phyloP scores from a whole-genome alignment of 2,888 invertebrate genomes.

The Phania funesta region DNA sequence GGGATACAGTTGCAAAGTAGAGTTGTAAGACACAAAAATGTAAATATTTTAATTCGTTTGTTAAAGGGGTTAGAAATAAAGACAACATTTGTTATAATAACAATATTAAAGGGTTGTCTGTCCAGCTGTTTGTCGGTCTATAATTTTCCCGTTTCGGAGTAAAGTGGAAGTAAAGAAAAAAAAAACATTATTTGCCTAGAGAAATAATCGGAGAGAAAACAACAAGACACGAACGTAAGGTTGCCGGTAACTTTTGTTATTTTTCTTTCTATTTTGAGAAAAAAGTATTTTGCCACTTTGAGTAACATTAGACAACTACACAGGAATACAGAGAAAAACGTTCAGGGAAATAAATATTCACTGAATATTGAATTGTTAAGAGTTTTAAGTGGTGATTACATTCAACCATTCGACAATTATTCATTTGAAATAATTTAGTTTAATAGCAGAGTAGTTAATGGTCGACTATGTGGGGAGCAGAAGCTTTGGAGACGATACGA shows the following conservation, averaged over 20 bases:
- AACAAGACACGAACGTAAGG: constrained; percentile 12
- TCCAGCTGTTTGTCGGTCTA: background rate
- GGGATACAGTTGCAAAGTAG: constrained; percentile 7
- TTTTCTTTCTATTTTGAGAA: constrained; percentile 12
- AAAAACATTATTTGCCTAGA: constrained; percentile 73
- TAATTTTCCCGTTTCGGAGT: constrained; percentile 6
- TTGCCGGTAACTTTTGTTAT: constrained; percentile 18
- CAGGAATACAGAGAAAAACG: no score
- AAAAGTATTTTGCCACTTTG: constrained; percentile 32
- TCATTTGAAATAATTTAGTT: background rate
- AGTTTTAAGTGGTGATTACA: constrained; percentile 33
- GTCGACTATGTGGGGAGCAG: background rate
- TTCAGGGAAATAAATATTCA: no score
- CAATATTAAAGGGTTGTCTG: constrained; percentile 38
- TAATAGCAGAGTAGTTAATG: background rate
- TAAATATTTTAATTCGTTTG: constrained; percentile 30
- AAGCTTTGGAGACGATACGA: background rate
- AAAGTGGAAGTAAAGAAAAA: constrained; percentile 32
- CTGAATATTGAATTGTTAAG: constrained; percentile 39
- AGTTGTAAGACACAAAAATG: background rate
- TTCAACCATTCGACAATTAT: constrained; percentile 11
- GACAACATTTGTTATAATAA: constrained; percentile 21
- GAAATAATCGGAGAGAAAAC: constrained; percentile 67
- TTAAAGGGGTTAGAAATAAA: constrained; percentile 62
- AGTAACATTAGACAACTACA: constrained; percentile 59